Evolutionary conservation across 2,888 invertebrate species (phyloP).

Genomic region (Gastrophysa polygoni): DNA sequence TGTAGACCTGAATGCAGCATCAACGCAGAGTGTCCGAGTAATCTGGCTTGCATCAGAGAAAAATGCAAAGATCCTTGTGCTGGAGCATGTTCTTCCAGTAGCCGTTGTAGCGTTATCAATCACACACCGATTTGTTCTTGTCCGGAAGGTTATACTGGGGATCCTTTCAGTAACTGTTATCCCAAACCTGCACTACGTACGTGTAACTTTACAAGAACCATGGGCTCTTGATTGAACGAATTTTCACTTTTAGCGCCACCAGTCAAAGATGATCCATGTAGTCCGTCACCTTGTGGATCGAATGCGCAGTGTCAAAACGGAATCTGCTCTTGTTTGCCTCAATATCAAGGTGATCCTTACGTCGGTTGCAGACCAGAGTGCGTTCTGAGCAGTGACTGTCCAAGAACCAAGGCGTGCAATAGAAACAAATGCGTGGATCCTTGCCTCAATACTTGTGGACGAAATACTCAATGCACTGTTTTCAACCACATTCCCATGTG

Average conservation of each 20-base stretch:
- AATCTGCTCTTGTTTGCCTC: constrained; percentile 72
- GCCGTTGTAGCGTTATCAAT: constrained; percentile 69
- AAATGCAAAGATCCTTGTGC: constrained; percentile 67
- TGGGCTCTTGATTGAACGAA: too few species aligned
- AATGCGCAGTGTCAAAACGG: constrained; percentile 75
- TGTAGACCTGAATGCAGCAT: constrained; percentile 71
- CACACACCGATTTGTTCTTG: constrained; percentile 75
- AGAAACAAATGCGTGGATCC: constrained; percentile 78
- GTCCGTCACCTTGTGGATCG: constrained; percentile 69
- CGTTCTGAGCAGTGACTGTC: constrained; percentile 76
- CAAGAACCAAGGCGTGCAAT: constrained; percentile 71
- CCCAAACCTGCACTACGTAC: constrained; percentile 55
- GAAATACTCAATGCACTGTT: constrained; percentile 75
- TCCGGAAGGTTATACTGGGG: constrained; percentile 65
- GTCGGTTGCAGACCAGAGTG: constrained; percentile 81
- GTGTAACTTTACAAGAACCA: background rate
- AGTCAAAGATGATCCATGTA: constrained; percentile 57
- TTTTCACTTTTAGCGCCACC: constrained; percentile 34
- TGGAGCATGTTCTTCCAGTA: constrained; percentile 68
- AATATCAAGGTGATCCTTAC: constrained; percentile 80
- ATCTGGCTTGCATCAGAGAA: constrained; percentile 64
- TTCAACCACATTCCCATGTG: constrained; percentile 81
- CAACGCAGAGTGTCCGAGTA: constrained; percentile 66
- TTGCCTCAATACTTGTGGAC: constrained; percentile 79
- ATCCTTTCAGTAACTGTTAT: constrained; percentile 67